Evolutionary conservation across 2,797 vertebrate species (phyloP), one percentile per base, ranked within the genome.

Genomic region (Cebuella pygmaea): DNA sequence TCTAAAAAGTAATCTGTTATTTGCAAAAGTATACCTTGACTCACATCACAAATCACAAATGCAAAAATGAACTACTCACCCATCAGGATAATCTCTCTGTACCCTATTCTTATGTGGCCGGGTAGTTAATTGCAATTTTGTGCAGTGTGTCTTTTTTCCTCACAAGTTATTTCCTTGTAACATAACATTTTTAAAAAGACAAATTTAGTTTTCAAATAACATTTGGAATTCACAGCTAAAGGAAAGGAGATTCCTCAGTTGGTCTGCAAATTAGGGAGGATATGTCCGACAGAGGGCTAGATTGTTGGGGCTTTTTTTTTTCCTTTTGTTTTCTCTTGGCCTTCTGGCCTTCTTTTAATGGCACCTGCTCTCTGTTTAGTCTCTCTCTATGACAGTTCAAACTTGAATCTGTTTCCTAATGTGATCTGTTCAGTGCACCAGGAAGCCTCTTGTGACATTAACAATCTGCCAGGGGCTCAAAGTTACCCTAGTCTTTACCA

Each of bases 1-100:
- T 98, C 97, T 98, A 97, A 98, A 98, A 98, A 97, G 91, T 98
- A 97, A 98, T 98, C 95, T 98, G 93, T 98, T 97, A 98, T 98
- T 98, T 98, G 97, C 74, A 98, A 98, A 97, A 98, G 90, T 96
- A 82, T 98, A 96, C 78, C 90, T 98, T 98, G 97, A 97, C 97
- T 98, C 96, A 94, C n/a, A 94, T 96, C 59, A 0, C 96, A 98
- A 98, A 98, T 98, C 96, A 98, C 96, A 98, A 88, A 97, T 96
- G 93, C 90, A 97, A 74, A 97, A 96, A 90, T 90, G 75, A 96
- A 59, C 95, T 98, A 46, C 64, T 94, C 97, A 90, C 70, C 92
- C 97, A 67, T 91, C 2, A 70, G 88, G 0, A 33, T 89, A 80
- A 20, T 97, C 70, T 97, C 64, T 26, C 52, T 22, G 9, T 26